phyloP scores from a whole-genome alignment of 2,797 vertebrate genomes.

The Poecilia velifera region DNA sequence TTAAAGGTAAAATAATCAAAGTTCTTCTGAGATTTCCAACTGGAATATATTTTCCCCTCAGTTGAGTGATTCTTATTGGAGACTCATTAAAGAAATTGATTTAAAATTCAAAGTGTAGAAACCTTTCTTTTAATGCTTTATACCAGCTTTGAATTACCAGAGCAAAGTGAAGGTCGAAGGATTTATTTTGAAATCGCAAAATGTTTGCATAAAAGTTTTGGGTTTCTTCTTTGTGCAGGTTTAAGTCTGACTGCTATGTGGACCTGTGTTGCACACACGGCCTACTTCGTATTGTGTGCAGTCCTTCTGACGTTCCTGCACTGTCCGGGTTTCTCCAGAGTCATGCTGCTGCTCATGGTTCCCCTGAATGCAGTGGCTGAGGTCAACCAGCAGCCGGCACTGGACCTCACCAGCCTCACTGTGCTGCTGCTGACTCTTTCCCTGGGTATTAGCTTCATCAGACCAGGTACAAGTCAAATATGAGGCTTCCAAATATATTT shows the following conservation, averaged over 20 bases:
- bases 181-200: neutral
- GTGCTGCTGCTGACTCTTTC: slow-evolving; percentile 69
- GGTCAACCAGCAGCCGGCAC: slow-evolving; percentile 80
- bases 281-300: slow-evolving; percentile 80
- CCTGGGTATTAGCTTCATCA: slow-evolving; percentile 66
- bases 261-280: slow-evolving; percentile 75
- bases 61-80: neutral
- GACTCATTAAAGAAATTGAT: neutral
- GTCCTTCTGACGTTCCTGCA: slow-evolving; percentile 83
- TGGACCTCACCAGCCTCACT: slow-evolving; percentile 78
- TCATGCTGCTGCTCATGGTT: slow-evolving; percentile 79
- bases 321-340: slow-evolving; percentile 67
- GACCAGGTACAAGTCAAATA: rapidly evolving
- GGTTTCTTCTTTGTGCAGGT: slow-evolving; percentile 63
- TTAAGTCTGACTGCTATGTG: slow-evolving; percentile 77
- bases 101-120: neutral
- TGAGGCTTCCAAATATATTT: neutral
- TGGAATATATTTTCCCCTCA: neutral
- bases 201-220: neutral
- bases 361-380: slow-evolving; percentile 75
- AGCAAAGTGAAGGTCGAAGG: neutral
- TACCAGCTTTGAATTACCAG: neutral
- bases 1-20: neutral
- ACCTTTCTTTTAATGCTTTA: neutral
- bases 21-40: neutral